Conservation (phyloP, 2,113 vertebrate species). For the Lasiurus cinereus region DNA sequence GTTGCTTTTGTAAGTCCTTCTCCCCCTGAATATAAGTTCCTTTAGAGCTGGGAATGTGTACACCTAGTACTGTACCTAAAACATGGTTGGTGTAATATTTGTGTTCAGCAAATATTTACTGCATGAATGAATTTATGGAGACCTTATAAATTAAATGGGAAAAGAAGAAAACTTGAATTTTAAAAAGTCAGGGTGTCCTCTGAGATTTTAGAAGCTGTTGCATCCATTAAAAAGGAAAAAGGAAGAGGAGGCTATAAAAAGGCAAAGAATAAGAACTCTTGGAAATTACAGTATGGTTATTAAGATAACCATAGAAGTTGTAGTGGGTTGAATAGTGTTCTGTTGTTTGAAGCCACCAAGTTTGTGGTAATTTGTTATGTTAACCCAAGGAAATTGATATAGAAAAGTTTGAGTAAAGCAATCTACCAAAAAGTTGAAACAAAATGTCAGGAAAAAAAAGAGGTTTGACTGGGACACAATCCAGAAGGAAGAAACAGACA, state of each 20-base stretch:
- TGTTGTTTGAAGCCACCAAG: slow-evolving; percentile 23
- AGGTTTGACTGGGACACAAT: not conserved
- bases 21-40: not conserved
- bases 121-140: slow-evolving; percentile 32
- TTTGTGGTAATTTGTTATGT: not conserved
- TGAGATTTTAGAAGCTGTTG: not conserved
- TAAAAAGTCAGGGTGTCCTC: not conserved
- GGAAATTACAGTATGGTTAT: not conserved
- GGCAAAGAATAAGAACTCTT: not conserved
- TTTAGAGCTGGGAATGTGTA: not conserved
- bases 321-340: not conserved
- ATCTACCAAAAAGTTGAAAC: not conserved
- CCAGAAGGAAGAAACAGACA: not conserved
- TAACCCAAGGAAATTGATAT: not conserved
- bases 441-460: not conserved
- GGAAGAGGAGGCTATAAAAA: not conserved
- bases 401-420: slow-evolving; percentile 17
- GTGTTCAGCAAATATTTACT: slow-evolving; percentile 38
- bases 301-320: not conserved
- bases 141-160: not conserved
- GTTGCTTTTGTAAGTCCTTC: not conserved
- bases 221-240: not conserved
- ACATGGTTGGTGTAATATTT: not conserved
- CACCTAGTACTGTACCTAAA: not conserved
- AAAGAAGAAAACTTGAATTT: slow-evolving; percentile 34